Evolutionary conservation across 2,113 vertebrate species (phyloP), one percentile per base, ranked within the genome.

Genomic region (Agelaius tricolor): DNA sequence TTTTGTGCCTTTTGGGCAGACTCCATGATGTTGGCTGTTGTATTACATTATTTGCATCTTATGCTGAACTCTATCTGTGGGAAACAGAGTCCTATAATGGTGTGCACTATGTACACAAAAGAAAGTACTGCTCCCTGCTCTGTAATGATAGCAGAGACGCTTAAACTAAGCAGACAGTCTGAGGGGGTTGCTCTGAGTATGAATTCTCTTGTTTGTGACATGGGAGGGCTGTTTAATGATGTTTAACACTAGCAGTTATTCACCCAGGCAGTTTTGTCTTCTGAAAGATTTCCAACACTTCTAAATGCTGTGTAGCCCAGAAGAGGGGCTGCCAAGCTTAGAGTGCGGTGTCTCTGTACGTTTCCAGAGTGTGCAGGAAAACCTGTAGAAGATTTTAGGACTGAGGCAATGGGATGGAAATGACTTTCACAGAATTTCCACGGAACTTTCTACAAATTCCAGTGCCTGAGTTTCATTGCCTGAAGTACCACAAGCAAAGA

Each of bases 91-190:
- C 20, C 28, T 84, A 1, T 76, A 68, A 49, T 8, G 7, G 27
- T 52, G 28, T 57, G 39, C n/a, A 23, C 39, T 1, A 0, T 26
- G 17, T 44, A 68, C 54, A 30, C 9, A 49, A 33, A 74, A 65
- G 46, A 63, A 69, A 78, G 28, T 17, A 33, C 15, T 1, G 1
- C 12, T 86, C 26, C 69, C 18, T 85, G 44, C 35, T 73, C 75
- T 73, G 3, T 62, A 58, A 26, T 59, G 27, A 30, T 26, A 68
- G 39, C n/a, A 81, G 24, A 0, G 10, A 22, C 44, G 30, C 37
- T 87, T 79, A 52, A 78, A 93, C 39, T 57, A 82, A 80, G 49
- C 28, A 80, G 67, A 15, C 87, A 97, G 97, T 97, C 98, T 94
- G 76, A 94, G 71, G 51, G 43, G 86, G 52, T 89, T 21, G 17